Evolutionary conservation across 2,113 vertebrate species (phyloP).

Genomic region (Tetraodon nigroviridis): DNA sequence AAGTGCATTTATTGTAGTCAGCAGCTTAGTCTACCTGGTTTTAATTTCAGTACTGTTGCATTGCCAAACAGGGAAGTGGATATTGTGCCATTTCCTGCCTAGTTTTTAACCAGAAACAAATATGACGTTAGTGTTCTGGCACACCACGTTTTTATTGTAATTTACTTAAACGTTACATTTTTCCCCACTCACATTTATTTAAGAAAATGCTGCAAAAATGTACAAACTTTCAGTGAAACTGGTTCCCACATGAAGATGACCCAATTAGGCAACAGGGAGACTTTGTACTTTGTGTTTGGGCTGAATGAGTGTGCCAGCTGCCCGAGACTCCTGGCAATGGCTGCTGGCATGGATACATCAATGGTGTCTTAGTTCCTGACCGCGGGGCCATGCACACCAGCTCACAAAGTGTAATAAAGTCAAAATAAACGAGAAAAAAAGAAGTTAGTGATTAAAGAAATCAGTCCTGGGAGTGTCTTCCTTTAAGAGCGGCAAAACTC

Average conservation of each 20-base stretch:
- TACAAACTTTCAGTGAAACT: conserved; percentile 29
- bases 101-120: background rate
- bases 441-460: conserved; percentile 7
- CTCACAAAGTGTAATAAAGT: conserved; percentile 12
- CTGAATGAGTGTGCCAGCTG: conserved; percentile 66
- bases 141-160: background rate
- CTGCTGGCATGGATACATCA: conserved; percentile 49
- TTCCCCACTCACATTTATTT: no score
- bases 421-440: conserved; percentile 29
- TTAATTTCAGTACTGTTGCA: no score
- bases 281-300: conserved; percentile 57
- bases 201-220: conserved; percentile 6
- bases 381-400: background rate
- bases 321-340: conserved; percentile 56
- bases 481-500: background rate
- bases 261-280: conserved; percentile 68
- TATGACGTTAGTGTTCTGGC: background rate
- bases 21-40: no score
- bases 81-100: conserved; percentile 27
- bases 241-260: conserved; percentile 63
- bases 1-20: background rate
- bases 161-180: no score
- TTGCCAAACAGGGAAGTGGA: conserved; percentile 11
- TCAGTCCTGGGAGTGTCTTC: background rate
- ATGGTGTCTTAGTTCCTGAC: conserved; percentile 36